Base-by-base conservation (phyloP, 2,113 vertebrate species). In the Gavialis gangeticus region DNA sequence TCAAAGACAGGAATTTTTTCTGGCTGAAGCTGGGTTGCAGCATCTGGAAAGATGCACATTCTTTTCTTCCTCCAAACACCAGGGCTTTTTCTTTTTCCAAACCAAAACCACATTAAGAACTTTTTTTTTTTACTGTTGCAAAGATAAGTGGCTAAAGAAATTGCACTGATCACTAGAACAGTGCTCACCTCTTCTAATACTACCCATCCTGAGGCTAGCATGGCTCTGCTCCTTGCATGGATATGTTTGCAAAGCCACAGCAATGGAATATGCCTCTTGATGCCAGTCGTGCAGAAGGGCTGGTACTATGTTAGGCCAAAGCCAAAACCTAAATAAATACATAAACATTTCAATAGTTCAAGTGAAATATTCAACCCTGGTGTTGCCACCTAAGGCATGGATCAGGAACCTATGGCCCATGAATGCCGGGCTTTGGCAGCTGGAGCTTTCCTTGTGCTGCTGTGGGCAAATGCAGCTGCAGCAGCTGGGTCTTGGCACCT, bases 101-200 rank as follows among this genome's bases (percentile, higher is more conserved):
- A 59, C 17, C 5, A 17, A 10, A 6, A 59, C 27, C 1, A 0
- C 0, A 0, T 27, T 11, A 27, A 28, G 63, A 34, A 71, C 30
- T 79, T 54, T 5, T 0, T 58, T 22, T 54, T 73, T 87, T 11
- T 63, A 54, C 54, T 6, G 30, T 0, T 57, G 30, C 15, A 28
- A 64, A 80, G 58, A 8, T 6, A 22, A 55, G 17, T 17, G 55
- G 22, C 46, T 46, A 46, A 46, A 9, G 46, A 46, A 46, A 46
- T 8, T 46, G 46, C 46, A 46, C 46, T 46, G 46, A 46, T 46
- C 46, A 46, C 46, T 7, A 9, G 46, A 46, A 46, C 46, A 46
- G 46, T 0, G 5, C 3, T 37, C n/a, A 30, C 8, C n/a, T 30
- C 66, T 10, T 67, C 28, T 10, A 30, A 17, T 19, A n/a, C 18